Conservation (phyloP, 2,797 vertebrate genomes). For the Macroramphosus scolopax region DNA sequence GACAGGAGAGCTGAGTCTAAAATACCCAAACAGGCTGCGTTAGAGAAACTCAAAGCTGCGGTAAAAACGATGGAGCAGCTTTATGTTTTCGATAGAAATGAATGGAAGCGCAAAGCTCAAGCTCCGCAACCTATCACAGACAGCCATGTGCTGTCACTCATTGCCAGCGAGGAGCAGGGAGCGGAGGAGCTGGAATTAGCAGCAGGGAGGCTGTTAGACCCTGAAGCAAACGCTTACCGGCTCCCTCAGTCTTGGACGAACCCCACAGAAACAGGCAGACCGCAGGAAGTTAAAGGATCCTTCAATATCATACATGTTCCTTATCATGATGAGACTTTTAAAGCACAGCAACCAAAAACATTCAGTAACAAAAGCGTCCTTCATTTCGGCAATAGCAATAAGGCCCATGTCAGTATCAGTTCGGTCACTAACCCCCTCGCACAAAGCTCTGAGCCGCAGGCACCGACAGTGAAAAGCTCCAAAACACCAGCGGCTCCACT, state of each 20-base stretch:
- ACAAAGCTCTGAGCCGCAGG: constrained; percentile 37
- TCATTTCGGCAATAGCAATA: constrained; percentile 62
- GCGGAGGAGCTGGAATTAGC: constrained; percentile 45
- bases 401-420: constrained; percentile 48
- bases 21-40: constrained; percentile 82
- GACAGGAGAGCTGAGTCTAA: constrained; percentile 75
- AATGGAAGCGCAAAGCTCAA: constrained; percentile 92
- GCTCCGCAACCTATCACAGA: constrained; percentile 80
- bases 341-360: constrained; percentile 55
- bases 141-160: constrained; percentile 89
- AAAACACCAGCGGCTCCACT: constrained; percentile 52
- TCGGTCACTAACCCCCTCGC: constrained; percentile 42
- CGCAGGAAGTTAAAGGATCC: constrained; percentile 38
- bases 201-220: no score
- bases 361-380: constrained; percentile 71
- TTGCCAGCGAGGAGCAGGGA: constrained; percentile 80
- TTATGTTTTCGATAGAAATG: constrained; percentile 89
- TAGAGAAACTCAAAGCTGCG: constrained; percentile 93
- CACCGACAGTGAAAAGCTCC: constrained; percentile 48
- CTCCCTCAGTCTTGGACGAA: constrained; percentile 41
- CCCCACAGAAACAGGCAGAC: constrained; percentile 18
- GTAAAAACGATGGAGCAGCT: constrained; percentile 97
- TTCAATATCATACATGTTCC: constrained; percentile 64
- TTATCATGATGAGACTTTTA: constrained; percentile 39
- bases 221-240: constrained; percentile 63